phyloP scores from a whole-genome alignment of 2,113 vertebrate species.

The Connochaetes taurinus region DNA sequence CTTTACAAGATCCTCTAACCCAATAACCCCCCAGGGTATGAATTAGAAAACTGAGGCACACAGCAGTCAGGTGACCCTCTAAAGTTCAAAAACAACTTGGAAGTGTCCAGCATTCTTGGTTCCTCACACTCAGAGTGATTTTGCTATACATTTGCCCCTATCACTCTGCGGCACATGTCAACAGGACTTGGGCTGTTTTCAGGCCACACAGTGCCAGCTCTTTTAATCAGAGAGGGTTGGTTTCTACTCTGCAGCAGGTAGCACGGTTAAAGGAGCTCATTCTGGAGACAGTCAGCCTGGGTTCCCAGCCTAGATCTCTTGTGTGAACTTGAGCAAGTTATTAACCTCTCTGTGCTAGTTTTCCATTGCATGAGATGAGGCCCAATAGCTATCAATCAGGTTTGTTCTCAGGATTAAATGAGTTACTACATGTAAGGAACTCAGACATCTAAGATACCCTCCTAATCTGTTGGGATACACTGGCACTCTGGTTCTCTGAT shows the following conservation, averaged over 20 bases:
- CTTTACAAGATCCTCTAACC: neutral
- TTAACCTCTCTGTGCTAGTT: neutral
- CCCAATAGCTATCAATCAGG: neutral
- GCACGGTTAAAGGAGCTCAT: neutral
- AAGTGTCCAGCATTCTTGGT: neutral
- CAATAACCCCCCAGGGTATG: neutral
- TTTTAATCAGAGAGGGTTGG: neutral
- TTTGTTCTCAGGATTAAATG: neutral
- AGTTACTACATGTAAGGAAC: neutral
- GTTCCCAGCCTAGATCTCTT: neutral
- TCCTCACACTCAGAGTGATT: neutral
- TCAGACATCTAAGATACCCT: neutral
- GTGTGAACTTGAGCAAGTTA: neutral
- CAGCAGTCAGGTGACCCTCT: neutral
- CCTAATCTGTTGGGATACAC: too few relatives aligned
- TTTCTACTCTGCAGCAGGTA: neutral
- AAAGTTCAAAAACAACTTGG: neutral
- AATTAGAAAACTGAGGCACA: neutral
- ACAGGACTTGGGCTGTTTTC: neutral
- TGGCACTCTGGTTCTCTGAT: neutral
- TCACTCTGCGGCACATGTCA: rapidly evolving
- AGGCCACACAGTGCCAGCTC: neutral
- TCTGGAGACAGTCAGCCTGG: neutral
- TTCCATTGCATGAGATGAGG: neutral
- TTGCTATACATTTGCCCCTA: neutral